Evolutionary conservation across 2,888 invertebrate species (phyloP).

Genomic region (Zaprionus obscuricornis): DNA sequence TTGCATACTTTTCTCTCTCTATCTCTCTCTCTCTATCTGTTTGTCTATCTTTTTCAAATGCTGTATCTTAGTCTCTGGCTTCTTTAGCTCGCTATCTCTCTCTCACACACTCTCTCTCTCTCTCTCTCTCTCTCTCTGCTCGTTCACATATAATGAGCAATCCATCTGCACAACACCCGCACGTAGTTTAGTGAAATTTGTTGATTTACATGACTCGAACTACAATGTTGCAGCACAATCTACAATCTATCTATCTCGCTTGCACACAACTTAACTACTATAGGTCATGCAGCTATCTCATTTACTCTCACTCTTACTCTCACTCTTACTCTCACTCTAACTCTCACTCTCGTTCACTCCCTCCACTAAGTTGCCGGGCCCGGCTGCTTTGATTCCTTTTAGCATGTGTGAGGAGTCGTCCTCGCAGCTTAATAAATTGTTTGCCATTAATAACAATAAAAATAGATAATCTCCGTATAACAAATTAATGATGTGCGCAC

Average conservation of each 20-base stretch:
- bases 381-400: constrained; percentile 3
- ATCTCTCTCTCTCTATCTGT: background rate
- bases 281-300: too few species aligned
- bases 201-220: constrained; percentile 65
- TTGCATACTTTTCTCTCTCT: constrained; percentile 27
- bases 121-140: background rate
- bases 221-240: constrained; percentile 5
- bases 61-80: constrained; percentile 11
- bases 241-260: too few species aligned
- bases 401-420: constrained; percentile 63
- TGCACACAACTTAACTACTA: too few species aligned
- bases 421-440: constrained; percentile 79
- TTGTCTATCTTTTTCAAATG: background rate
- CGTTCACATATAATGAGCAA: constrained; percentile 63
- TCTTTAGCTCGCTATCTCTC: background rate
- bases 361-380: background rate
- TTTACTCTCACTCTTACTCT: too few species aligned
- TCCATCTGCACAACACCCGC: constrained; percentile 74
- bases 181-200: constrained; percentile 76
- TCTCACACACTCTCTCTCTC: background rate
- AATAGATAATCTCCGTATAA: constrained; percentile 81
- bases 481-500: constrained; percentile 80
- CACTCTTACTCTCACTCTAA: background rate
- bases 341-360: background rate
- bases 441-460: constrained; percentile 82